Conservation (phyloP, 2,888 invertebrate species). For the Therioaphis trifolii region DNA sequence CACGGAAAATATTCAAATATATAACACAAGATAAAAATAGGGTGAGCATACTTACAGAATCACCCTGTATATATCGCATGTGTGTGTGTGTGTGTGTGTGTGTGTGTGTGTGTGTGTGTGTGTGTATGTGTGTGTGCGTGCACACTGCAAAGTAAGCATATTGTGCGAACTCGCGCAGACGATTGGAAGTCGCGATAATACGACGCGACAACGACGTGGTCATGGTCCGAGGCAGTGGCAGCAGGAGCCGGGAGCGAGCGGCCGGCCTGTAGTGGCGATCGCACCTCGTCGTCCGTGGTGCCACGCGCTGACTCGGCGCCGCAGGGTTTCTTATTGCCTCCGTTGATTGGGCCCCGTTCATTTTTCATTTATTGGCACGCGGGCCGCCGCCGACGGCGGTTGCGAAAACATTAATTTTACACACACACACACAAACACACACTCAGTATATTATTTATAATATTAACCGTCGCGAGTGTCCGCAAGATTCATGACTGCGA, state of each 20-base stretch:
- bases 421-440: background rate
- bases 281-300: slow-evolving; percentile 34
- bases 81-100: too few relatives aligned
- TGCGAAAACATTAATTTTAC: slow-evolving; percentile 45
- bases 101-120: background rate
- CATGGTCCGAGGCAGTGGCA: slow-evolving; percentile 1
- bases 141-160: background rate
- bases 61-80: too few relatives aligned
- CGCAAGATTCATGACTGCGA: slow-evolving; percentile 32
- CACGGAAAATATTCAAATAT: too few relatives aligned
- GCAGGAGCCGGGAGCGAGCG: too few relatives aligned
- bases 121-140: background rate
- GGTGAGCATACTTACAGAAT: too few relatives aligned
- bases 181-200: slow-evolving; percentile 49
- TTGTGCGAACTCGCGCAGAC: slow-evolving; percentile 32
- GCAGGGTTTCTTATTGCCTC: slow-evolving; percentile 56
- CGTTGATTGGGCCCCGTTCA: slow-evolving; percentile 56
- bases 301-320: background rate
- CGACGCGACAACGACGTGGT: background rate
- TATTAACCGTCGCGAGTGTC: too few relatives aligned
- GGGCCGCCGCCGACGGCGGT: slow-evolving; percentile 39
- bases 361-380: slow-evolving; percentile 58
- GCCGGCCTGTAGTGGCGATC: background rate
- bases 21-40: too few relatives aligned
- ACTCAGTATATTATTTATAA: too few relatives aligned